These are phyloP conservation scores for Micrastur ruficollis DNA, from an alignment of 2,797 vertebrate species.

Conservation along the genomic window DNA sequence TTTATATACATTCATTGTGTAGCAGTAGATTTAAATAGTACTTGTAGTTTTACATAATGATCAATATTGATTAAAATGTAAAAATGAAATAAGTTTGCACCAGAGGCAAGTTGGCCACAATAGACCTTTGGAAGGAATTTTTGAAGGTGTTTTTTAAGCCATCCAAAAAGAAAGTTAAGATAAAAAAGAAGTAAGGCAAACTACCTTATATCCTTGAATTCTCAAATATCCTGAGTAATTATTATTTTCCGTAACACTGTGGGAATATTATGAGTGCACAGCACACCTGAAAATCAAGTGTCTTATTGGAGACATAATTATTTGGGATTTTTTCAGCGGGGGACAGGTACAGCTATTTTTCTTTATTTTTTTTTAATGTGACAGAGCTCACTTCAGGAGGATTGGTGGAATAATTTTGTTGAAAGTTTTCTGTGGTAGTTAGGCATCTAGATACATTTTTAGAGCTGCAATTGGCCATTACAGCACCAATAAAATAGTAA, in stretches of 20 bases:
- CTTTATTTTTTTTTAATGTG: not conserved
- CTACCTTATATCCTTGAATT: not conserved
- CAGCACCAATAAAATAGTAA: not conserved
- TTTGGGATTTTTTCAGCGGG: not conserved
- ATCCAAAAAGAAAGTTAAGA: not conserved
- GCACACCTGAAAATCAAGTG: not conserved
- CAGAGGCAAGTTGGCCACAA: not conserved
- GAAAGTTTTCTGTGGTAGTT: not conserved
- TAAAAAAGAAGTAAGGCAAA: not conserved
- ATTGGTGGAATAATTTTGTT: not conserved
- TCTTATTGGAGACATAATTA: not conserved
- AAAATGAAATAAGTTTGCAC: not conserved
- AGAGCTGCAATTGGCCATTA: not conserved
- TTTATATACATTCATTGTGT: not conserved
- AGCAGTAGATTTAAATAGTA: not conserved
- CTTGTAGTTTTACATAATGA: not conserved
- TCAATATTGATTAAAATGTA: not conserved
- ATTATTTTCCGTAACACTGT: not conserved
- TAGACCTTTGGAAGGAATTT: not conserved
- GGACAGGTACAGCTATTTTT: not conserved
- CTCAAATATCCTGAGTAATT: not conserved
- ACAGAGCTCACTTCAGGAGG: not conserved
- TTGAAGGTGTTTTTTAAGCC: not conserved
- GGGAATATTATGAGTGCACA: not conserved
- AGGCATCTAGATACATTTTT: not conserved